phyloP scores from a whole-genome alignment of 2,888 invertebrate species.

The Fragum whitleyi region DNA sequence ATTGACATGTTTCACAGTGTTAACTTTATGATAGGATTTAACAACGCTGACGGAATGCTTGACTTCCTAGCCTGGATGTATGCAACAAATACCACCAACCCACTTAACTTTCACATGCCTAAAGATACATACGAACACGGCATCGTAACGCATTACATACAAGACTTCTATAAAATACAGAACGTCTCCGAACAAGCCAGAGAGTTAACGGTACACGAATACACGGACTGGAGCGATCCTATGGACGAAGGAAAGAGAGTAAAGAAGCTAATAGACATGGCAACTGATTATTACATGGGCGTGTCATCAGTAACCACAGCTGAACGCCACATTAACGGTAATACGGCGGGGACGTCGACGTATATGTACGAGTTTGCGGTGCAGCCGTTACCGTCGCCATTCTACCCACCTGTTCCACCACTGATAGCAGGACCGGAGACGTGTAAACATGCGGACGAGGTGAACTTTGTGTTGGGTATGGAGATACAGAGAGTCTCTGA shows the following conservation, averaged over 20 bases:
- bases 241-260: neutral
- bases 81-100: neutral
- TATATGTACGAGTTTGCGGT: constrained; percentile 21
- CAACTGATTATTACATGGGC: neutral
- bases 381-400: neutral
- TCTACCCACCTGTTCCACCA: neutral
- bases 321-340: neutral
- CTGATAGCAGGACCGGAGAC: constrained; percentile 5
- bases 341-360: neutral
- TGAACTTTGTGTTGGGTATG: constrained; percentile 17
- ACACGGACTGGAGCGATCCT: constrained; percentile 25
- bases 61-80: constrained; percentile 7
- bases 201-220: neutral
- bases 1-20: constrained; percentile 29
- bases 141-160: constrained; percentile 11
- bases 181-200: neutral
- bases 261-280: neutral
- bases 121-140: neutral
- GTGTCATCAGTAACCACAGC: constrained; percentile 9
- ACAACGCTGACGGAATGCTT: constrained; percentile 23
- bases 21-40: constrained; percentile 29
- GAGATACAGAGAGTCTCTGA: neutral
- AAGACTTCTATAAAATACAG: constrained; percentile 6
- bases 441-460: constrained; percentile 15
- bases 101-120: neutral